These are phyloP conservation scores for Dysidea cf. avara DNA, from an alignment of 37 sponge, comb jelly and placozoan genomes.

Conservation along the genomic window DNA sequence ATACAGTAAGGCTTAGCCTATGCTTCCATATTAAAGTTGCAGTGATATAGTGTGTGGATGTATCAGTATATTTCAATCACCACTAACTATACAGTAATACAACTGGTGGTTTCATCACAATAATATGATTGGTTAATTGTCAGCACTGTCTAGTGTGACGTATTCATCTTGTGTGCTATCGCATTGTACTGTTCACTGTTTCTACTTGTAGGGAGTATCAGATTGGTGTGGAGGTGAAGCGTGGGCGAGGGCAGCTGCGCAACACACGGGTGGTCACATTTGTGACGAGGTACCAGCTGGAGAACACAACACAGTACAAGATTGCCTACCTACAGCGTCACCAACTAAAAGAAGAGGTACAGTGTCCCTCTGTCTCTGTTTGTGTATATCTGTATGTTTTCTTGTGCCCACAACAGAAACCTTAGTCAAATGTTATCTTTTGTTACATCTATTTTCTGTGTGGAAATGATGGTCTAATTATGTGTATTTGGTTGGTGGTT, in stretches of 20 bases:
- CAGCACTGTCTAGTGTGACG: neutral
- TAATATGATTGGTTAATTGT: neutral
- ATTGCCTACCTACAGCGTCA: constrained; percentile 74
- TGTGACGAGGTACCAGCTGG: constrained; percentile 76
- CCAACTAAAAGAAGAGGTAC: constrained; percentile 41
- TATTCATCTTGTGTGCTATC: neutral
- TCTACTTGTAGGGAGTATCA: constrained; percentile 68
- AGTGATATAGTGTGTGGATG: too few relatives aligned
- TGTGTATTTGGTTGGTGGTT: too few relatives aligned
- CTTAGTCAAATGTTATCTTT: too few relatives aligned
- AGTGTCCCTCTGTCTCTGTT: too few relatives aligned
- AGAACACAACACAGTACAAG: constrained; percentile 72
- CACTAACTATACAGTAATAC: too few relatives aligned
- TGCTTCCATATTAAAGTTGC: too few relatives aligned
- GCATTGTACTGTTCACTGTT: neutral
- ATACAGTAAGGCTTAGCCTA: too few relatives aligned
- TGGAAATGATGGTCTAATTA: too few relatives aligned
- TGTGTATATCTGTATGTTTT: neutral
- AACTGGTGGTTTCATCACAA: too few relatives aligned
- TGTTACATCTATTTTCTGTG: too few relatives aligned
- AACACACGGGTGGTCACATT: constrained; percentile 76
- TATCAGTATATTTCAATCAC: neutral
- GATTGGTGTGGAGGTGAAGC: constrained; percentile 69
- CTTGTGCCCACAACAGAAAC: too few relatives aligned
- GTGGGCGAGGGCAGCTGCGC: constrained; percentile 47